Evolutionary conservation across 1,140 invertebrate genomes (phyloP).

Genomic region (Fopius arisanus): DNA sequence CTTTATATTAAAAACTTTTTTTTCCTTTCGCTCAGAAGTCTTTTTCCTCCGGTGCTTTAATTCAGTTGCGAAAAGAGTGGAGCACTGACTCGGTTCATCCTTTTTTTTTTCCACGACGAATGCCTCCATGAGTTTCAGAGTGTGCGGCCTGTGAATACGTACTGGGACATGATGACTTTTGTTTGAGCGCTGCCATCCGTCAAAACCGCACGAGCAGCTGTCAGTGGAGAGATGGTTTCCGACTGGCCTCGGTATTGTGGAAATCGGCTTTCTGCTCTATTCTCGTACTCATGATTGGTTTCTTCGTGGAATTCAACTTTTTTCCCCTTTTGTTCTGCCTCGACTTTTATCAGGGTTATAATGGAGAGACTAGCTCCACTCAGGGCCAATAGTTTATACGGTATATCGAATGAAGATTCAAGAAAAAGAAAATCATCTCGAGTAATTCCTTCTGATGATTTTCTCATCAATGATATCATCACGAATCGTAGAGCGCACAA

Average conservation of each 20-base stretch:
- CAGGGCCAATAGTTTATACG: too few relatives aligned
- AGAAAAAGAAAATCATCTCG: too few relatives aligned
- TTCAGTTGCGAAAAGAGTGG: too few relatives aligned
- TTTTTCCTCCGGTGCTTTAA: too few relatives aligned
- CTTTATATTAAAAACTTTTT: too few relatives aligned
- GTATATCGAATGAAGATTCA: neutral
- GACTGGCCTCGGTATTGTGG: neutral
- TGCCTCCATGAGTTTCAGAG: neutral
- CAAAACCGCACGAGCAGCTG: conserved; percentile 37
- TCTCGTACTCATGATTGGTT: neutral
- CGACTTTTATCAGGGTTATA: neutral
- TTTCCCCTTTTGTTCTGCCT: neutral
- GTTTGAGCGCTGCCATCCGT: conserved; percentile 41
- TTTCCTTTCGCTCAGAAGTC: too few relatives aligned
- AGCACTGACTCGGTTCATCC: neutral
- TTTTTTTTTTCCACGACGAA: neutral
- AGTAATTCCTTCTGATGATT: too few relatives aligned
- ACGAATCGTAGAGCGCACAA: too few relatives aligned
- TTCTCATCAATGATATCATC: too few relatives aligned
- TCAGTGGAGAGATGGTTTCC: neutral
- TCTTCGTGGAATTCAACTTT: neutral
- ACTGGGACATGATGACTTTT: conserved; percentile 36
- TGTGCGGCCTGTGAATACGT: neutral
- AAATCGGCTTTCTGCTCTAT: conserved; percentile 3
- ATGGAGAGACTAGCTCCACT: neutral